Conservation (phyloP, 2,113 vertebrate genomes). For the Syngnathus typhle region DNA sequence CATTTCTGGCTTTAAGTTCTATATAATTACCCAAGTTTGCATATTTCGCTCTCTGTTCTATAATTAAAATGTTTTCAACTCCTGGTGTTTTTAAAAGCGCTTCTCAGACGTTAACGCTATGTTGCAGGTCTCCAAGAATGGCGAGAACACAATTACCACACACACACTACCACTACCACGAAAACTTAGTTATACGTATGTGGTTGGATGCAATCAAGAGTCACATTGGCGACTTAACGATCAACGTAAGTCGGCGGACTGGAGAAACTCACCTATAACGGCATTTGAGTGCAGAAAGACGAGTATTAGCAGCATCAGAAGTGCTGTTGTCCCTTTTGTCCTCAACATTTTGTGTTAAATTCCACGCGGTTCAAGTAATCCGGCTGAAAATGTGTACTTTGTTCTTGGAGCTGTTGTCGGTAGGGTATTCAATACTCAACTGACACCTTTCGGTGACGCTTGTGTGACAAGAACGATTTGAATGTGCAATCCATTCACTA, state of each 20-base stretch:
- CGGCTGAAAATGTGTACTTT: not conserved
- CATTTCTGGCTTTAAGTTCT: too few species aligned
- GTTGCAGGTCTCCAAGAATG: not conserved
- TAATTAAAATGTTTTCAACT: not conserved
- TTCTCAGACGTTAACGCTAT: not conserved
- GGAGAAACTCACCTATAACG: constrained; percentile 47
- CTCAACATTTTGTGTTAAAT: not conserved
- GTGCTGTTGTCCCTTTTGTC: not conserved
- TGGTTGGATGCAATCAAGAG: not conserved
- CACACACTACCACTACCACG: not conserved
- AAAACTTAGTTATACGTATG: not conserved
- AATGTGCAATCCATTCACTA: not conserved
- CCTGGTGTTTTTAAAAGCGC: not conserved
- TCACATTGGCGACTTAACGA: not conserved
- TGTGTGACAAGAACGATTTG: not conserved
- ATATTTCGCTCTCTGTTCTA: too few species aligned
- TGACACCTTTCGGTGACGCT: not conserved
- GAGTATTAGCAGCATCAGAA: rapidly evolving
- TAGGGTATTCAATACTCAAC: not conserved
- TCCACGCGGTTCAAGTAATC: not conserved
- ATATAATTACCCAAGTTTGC: too few species aligned
- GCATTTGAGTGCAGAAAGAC: not conserved
- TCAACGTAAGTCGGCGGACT: not conserved
- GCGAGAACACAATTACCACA: not conserved
- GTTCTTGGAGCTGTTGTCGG: not conserved